Evolutionary conservation across 2,797 vertebrate species (phyloP), one percentile per base, ranked within the genome.

Genomic region (Borostomias antarcticus): DNA sequence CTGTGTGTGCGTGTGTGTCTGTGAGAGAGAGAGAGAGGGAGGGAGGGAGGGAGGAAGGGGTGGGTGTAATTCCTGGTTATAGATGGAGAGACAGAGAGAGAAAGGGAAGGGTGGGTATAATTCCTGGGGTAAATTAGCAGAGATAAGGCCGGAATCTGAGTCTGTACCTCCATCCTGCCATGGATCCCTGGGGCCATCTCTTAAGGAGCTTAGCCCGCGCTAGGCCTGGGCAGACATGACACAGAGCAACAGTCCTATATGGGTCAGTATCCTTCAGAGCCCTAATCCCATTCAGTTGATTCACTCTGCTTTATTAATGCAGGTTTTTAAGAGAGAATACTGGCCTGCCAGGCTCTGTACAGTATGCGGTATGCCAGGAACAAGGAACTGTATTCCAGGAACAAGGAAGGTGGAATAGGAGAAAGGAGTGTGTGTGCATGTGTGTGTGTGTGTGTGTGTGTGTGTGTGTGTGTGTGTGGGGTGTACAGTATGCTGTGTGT

Each of bases 161-260:
- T 88, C 85, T 82, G 82, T 87, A 88, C 89, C 88, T 88, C 76
- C 77, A 87, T 85, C 89, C 89, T 78, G 81, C 86, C 88, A 89
- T 78, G 77, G 85, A 90, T 90, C 90, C 91, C 78, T 13, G 83
- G 89, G 91, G 88, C 86, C 86, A 84, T 79, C 89, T 92, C 89
- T 93, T 92, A 93, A 92, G 88, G 76, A 91, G 91, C 92, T 93
- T 92, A 93, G 89, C 87, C 84, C 91, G 92, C 92, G 89, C 88
- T 85, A 86, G 85, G 85, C 82, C 32, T 33, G n/a, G 86, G 87
- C 91, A 93, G 89, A 91, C 89, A 83, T 91, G 89, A 89, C 88
- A 91, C 88, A 85, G 88, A 91, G 82, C 89, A 85, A 85, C 83
- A 83, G 83, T 83, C 84, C 82, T 79, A 91, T 86, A 81, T 84